Evolutionary conservation across 2,888 invertebrate genomes (phyloP), one percentile per base, ranked within the genome.

Genomic region (Endomychus coccineus): DNA sequence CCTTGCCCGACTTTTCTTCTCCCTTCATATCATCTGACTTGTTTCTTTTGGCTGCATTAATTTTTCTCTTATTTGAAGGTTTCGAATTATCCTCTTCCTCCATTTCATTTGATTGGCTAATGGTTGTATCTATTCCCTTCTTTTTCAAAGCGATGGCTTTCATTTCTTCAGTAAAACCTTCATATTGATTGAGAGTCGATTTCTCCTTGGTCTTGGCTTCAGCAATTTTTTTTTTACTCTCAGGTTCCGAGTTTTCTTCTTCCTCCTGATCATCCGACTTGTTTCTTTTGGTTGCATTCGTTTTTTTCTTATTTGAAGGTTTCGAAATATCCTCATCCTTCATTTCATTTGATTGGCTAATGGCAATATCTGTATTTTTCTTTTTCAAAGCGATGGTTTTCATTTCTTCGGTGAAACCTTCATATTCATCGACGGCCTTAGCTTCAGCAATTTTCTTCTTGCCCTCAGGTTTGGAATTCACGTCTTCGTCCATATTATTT

Each of bases 131-230:
- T n/a, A n/a, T n/a, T n/a, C n/a, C n/a, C n/a, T n/a, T 39, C 17
- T 43, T 46, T 29, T 50, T 53, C 31, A 40, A 13, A 6, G 39
- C 39, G 13, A 53, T 37, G 24, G 49, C 53, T 27, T 39, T 50
- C 51, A 51, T 53, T 36, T 40, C 43, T 12, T 47, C 46, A 2
- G 46, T 52, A 16, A 45, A 50, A 13, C 51, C 47, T 29, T 37
- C 38, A 42, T 33, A 38, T 2, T 33, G 13, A n/a, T 28, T 33
- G 21, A 21, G 27, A n/a, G 11, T 15, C 11, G 11, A 15, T 4
- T 23, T 35, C 13, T 27, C 21, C 35, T 41, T 39, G 17, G n/a
- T 15, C 16, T 32, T 39, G 21, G 27, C 11, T 38, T 31, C 16
- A 23, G 22, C 27, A 22, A 16, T 21, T 34, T 28, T 34, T 6